Evolutionary conservation across 2,888 invertebrate species (phyloP).

Genomic region (Eledona agricola): DNA sequence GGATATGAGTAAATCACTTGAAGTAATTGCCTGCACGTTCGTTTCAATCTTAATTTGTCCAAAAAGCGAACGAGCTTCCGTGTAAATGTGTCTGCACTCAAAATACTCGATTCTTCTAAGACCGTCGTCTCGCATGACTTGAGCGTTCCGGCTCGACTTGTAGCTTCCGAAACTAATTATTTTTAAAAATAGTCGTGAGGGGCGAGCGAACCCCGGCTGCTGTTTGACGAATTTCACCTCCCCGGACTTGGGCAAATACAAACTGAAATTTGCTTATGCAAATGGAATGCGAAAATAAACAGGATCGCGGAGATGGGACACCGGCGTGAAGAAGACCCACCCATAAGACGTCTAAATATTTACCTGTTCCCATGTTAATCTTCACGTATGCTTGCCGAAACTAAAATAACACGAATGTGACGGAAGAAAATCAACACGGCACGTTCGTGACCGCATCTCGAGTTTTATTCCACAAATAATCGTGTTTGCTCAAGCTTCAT

Average conservation of each 20-base stretch:
- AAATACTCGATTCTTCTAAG: conserved; percentile 35
- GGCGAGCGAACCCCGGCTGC: conserved; percentile 32
- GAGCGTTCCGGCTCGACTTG: conserved; percentile 22
- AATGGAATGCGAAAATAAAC: conserved; percentile 44
- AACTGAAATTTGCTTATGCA: conserved; percentile 19
- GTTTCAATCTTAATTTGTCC: conserved; percentile 51
- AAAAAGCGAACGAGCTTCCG: conserved; percentile 38
- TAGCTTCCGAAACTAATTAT: conserved; percentile 58
- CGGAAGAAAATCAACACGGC: conserved; percentile 45
- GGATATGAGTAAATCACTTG: conserved; percentile 30
- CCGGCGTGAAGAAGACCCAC: conserved; percentile 31
- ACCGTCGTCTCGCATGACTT: conserved; percentile 9
- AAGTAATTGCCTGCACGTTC: conserved; percentile 46
- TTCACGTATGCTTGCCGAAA: conserved; percentile 33
- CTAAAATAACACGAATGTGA: conserved; percentile 45
- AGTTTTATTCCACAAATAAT: conserved; percentile 47
- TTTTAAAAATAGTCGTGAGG: conserved; percentile 53
- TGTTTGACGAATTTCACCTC: not conserved
- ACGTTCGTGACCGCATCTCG: conserved; percentile 46
- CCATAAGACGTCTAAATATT: conserved; percentile 41
- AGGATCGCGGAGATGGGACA: conserved; percentile 39
- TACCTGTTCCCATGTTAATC: conserved; percentile 41
- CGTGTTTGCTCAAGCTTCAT: conserved; percentile 24
- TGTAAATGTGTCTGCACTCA: conserved; percentile 42
- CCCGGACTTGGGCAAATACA: conserved; percentile 21